Percentiles rank a stretch among this genome's conserved stretches.
These are phyloP conservation scores for Lagopus leucura DNA, from an alignment of 2,113 vertebrate genomes.

Conservation along the genomic window DNA sequence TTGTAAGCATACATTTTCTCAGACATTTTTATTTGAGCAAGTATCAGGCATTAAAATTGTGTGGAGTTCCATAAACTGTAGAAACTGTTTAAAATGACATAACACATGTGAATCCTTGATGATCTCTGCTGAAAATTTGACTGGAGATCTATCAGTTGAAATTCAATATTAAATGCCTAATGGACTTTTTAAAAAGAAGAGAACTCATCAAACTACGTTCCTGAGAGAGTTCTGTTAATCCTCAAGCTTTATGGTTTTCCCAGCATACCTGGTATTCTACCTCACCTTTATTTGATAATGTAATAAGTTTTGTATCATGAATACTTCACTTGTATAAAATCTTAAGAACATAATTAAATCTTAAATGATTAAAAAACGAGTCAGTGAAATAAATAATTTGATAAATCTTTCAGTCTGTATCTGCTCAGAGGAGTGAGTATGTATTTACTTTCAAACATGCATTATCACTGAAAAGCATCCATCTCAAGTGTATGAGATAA, in stretches of 20 bases:
- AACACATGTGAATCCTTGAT: neutral
- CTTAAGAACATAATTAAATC: neutral
- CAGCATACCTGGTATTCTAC: neutral
- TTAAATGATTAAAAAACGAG: neutral
- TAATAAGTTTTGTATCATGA: neutral
- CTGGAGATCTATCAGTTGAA: neutral
- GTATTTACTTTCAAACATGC: neutral
- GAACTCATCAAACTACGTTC: neutral
- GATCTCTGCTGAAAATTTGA: neutral
- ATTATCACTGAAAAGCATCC: neutral
- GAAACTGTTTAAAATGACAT: neutral
- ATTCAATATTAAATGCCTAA: neutral
- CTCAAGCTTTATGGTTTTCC: neutral
- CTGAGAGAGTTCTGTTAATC: neutral
- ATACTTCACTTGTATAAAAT: neutral
- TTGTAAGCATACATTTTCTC: neutral
- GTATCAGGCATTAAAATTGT: neutral
- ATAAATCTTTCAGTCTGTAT: neutral
- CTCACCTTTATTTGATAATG: neutral
- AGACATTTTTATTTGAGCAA: neutral
- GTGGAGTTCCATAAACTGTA: neutral
- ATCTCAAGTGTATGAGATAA: neutral
- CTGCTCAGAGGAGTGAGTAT: neutral
- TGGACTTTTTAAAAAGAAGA: neutral
- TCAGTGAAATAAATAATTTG: neutral